Evolutionary conservation across 2,888 invertebrate species (phyloP).

Genomic region (Saturnia japonica): DNA sequence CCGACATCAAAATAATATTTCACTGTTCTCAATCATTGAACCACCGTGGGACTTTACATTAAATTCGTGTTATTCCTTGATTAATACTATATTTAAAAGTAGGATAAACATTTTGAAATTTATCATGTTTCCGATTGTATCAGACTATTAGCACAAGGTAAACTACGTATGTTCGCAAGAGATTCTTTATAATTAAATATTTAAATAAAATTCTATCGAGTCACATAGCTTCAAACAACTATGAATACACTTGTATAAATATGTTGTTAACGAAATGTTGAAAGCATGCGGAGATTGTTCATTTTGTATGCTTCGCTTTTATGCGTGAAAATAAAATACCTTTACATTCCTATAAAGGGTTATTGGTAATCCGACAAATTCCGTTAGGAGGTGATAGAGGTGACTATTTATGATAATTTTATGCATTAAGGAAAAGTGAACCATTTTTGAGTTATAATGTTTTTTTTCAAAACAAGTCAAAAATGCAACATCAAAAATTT

Average conservation of each 20-base stretch:
- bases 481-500: no score
- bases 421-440: no score
- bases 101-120: conserved; percentile 25
- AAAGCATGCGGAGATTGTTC: conserved; percentile 30
- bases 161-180: conserved; percentile 33
- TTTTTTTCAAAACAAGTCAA: no score
- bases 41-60: neutral
- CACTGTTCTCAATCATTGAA: neutral
- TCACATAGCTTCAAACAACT: conserved; percentile 36
- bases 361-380: neutral
- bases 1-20: neutral
- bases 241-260: conserved; percentile 56
- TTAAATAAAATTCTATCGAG: conserved; percentile 40
- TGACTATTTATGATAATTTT: no score
- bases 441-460: no score
- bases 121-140: conserved; percentile 25
- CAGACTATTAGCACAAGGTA: neutral
- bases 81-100: neutral
- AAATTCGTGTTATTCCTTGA: no score
- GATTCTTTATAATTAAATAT: conserved; percentile 40
- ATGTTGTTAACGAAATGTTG: conserved; percentile 28
- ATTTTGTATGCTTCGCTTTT: conserved; percentile 27
- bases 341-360: neutral
- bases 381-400: no score
- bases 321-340: conserved; percentile 1